Conservation (phyloP, 2,888 invertebrate genomes). For the Boloria selene region DNA sequence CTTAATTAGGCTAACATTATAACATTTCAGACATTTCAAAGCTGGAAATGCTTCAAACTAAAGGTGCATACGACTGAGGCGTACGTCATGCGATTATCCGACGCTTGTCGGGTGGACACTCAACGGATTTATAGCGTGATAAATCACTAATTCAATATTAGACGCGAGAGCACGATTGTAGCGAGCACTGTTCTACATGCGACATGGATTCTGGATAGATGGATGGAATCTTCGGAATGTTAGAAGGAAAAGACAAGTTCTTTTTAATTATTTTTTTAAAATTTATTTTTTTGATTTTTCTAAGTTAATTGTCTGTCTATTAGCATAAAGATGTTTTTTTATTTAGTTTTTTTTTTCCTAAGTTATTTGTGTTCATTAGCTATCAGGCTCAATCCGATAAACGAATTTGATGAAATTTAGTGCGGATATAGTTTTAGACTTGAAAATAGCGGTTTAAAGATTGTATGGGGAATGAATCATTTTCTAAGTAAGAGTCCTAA, state of each 20-base stretch:
- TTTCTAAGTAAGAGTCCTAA: no score
- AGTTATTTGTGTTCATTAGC: no score
- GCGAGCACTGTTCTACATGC: constrained; percentile 34
- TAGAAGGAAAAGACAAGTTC: neutral
- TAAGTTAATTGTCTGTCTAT: no score
- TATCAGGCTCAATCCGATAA: no score
- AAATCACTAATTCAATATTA: constrained; percentile 74
- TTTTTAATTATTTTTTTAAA: no score
- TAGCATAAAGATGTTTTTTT: no score
- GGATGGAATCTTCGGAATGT: neutral
- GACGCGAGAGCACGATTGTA: constrained; percentile 45
- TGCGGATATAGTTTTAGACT: no score
- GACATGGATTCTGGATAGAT: constrained; percentile 26
- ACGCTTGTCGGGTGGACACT: constrained; percentile 67
- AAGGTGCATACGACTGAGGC: constrained; percentile 42
- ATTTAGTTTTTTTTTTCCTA: no score
- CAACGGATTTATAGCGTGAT: constrained; percentile 68
- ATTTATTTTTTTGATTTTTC: no score
- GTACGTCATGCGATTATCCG: constrained; percentile 70
- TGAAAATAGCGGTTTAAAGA: no score
- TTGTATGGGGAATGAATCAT: no score
- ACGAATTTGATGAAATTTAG: no score
- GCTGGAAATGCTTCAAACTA: constrained; percentile 39
- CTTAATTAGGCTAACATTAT: constrained; percentile 1
- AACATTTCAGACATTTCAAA: constrained; percentile 21